A percentile compares a stretch with the other conserved stretches of the same genome.
Conservation (phyloP, 2,113 vertebrate genomes). For the Forbesichthys agassizii region DNA sequence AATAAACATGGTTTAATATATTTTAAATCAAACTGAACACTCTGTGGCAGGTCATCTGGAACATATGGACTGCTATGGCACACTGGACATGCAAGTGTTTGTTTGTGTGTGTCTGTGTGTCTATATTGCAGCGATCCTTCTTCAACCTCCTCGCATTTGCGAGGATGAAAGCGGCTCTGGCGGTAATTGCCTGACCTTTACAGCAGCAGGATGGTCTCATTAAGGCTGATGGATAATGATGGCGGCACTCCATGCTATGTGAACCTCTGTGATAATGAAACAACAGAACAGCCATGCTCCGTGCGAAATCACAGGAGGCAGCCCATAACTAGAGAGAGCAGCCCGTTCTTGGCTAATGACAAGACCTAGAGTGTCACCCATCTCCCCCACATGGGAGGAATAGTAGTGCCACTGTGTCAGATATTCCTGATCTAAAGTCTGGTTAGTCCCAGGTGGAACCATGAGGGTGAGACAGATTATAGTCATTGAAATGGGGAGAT, state of each 20-base stretch:
- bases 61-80: background rate
- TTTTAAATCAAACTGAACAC: too few species aligned
- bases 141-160: conserved; percentile 75
- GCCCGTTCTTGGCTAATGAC: conserved; percentile 66
- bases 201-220: conserved; percentile 95
- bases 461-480: conserved; percentile 26
- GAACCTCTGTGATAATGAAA: conserved; percentile 98
- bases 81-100: conserved; percentile 15
- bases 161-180: conserved; percentile 91
- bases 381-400: conserved; percentile 50
- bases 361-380: conserved; percentile 61
- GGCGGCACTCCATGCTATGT: conserved; percentile 88
- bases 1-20: too few species aligned
- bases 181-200: conserved; percentile 99
- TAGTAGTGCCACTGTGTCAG: conserved; percentile 35
- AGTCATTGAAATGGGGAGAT: conserved; percentile 7
- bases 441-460: conserved; percentile 44
- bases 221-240: conserved; percentile 95
- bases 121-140: conserved; percentile 51
- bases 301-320: conserved; percentile 64
- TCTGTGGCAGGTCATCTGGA: too few species aligned
- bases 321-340: conserved; percentile 68
- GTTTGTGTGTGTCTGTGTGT: conserved; percentile 36
- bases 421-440: conserved; percentile 29
- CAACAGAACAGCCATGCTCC: conserved; percentile 75